These are phyloP conservation scores for Neotoma lepida DNA, from an alignment of 2,113 vertebrate species.

Conservation along the genomic window DNA sequence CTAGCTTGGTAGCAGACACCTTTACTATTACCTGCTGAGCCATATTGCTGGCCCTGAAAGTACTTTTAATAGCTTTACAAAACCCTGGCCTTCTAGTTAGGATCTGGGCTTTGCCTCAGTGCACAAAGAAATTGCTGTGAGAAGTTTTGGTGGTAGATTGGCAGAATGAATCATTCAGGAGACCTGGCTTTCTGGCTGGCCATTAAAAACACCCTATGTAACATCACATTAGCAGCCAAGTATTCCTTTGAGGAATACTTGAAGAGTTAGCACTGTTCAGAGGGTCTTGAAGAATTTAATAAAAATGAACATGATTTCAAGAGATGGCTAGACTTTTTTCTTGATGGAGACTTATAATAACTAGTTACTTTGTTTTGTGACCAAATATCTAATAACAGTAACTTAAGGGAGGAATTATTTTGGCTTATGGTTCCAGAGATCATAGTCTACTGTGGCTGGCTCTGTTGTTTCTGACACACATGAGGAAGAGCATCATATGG, in stretches of 20 bases:
- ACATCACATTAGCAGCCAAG: constrained; percentile 51
- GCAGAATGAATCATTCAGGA: constrained; percentile 50
- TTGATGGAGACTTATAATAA: background rate
- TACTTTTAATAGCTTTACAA: constrained; percentile 38
- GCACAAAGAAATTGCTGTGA: constrained; percentile 33
- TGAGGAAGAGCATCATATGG: background rate
- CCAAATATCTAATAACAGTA: background rate
- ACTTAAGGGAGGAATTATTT: background rate
- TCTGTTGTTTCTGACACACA: background rate
- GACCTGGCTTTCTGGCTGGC: background rate
- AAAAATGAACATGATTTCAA: constrained; percentile 55
- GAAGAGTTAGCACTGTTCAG: constrained; percentile 52
- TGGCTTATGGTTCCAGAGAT: background rate
- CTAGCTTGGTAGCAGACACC: background rate
- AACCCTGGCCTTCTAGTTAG: background rate
- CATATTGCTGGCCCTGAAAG: constrained; percentile 8
- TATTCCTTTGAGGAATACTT: constrained; percentile 59
- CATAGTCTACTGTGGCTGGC: background rate
- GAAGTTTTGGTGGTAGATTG: constrained; percentile 24
- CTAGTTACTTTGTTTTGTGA: background rate
- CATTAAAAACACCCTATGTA: constrained; percentile 54
- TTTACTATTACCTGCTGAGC: background rate
- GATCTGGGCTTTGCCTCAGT: constrained; percentile 40
- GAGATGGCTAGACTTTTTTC: constrained; percentile 23
- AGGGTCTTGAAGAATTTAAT: constrained; percentile 52